Evolutionary conservation across 2,888 invertebrate genomes (phyloP), one percentile per base, ranked within the genome.

Genomic region (Dendrolimus pini): DNA sequence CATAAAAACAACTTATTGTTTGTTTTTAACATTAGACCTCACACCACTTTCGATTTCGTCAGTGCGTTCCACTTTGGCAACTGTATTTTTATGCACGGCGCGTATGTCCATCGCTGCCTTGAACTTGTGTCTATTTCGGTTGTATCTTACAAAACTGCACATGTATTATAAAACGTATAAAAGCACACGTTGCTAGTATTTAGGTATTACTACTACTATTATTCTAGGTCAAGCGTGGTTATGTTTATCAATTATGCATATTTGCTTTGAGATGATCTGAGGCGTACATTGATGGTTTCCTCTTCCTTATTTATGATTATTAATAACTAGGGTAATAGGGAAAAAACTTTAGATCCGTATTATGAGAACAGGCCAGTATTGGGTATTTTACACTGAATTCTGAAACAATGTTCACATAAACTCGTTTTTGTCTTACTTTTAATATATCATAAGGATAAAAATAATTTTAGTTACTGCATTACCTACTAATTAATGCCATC

Each of bases 81-180:
- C 58, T 58, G 52, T 41, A 59, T 67, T 78, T 77, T 71, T 72
- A 81, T 82, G 80, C 80, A 47, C 9, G 63, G 66, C 64, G 69
- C 75, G 66, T 68, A 30, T 61, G 60, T 73, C 64, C 79, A 78
- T 74, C 68, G 72, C 75, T 61, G 80, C 85, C 85, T 85, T 86
- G 86, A 85, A 82, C 85, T 86, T 85, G 83, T 63, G 55, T 60
- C 60, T 54, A 59, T 66, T 64, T 41, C 56, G 47, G 59, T 60
- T 57, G 54, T 55, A 59, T 56, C 62, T 69, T 67, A 62, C 70
- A 60, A 68, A 74, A 68, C 68, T 56, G 61, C 61, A 64, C 65
- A 70, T 78, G 78, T 76, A 70, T 73, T 67, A 62, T 62, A 64
- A 68, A 69, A 72, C 58, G 54, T 58, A 41, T 60, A 63, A 66